phyloP scores from a whole-genome alignment of 1,140 invertebrate genomes.

The Procambarus clarkii region DNA sequence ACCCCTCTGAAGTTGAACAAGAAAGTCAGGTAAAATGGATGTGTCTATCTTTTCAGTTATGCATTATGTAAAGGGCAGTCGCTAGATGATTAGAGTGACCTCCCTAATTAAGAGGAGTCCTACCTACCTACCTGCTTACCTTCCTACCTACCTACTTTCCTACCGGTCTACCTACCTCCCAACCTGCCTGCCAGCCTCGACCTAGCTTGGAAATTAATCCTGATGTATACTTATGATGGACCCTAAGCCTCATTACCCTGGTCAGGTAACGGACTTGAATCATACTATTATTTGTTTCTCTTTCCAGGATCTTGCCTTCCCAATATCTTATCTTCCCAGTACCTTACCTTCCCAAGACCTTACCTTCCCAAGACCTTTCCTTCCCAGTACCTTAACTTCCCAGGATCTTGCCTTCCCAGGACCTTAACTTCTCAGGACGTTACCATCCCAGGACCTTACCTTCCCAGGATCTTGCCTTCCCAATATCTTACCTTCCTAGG shows the following conservation, averaged over 20 bases:
- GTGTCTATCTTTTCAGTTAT: neutral
- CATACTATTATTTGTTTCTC: neutral
- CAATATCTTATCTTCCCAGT: too few species aligned
- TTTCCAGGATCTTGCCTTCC: neutral
- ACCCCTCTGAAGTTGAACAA: too few species aligned
- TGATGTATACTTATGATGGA: slow-evolving; percentile 24
- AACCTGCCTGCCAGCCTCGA: neutral
- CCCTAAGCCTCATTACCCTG: slow-evolving; percentile 20
- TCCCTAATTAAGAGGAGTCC: slow-evolving; percentile 30
- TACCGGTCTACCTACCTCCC: neutral
- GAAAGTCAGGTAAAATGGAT: too few species aligned
- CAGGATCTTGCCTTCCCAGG: too few species aligned
- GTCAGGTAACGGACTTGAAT: neutral
- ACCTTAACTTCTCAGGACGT: too few species aligned
- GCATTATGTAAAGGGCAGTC: slow-evolving; percentile 18
- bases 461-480: too few species aligned
- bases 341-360: too few species aligned
- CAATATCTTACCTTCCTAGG: too few species aligned
- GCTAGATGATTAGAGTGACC: neutral
- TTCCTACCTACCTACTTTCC: neutral
- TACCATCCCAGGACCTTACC: too few species aligned
- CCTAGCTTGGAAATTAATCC: slow-evolving; percentile 23
- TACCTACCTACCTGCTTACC: neutral
- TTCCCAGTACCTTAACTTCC: too few species aligned
- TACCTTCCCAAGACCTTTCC: too few species aligned